These are phyloP conservation scores for Venusia cambrica DNA, from an alignment of 2,888 invertebrate genomes.

Conservation along the genomic window DNA sequence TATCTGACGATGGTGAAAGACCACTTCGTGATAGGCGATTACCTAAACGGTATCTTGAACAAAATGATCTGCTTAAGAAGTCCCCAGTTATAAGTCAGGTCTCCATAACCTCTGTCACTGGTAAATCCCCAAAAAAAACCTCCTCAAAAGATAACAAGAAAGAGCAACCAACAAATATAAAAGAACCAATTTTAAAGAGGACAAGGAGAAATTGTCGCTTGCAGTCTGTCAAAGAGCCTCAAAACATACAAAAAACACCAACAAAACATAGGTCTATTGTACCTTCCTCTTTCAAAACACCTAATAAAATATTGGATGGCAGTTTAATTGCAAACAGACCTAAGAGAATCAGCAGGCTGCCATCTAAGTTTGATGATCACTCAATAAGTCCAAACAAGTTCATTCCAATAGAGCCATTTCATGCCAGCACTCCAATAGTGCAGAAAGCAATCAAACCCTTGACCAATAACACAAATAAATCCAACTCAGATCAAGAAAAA, in stretches of 20 bases:
- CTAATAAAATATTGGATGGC: slow-evolving; percentile 38
- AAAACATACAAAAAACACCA: slow-evolving; percentile 8
- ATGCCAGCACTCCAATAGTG: slow-evolving; percentile 60
- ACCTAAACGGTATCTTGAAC: slow-evolving; percentile 49
- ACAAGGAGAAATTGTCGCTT: slow-evolving; percentile 11
- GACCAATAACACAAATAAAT: slow-evolving; percentile 2
- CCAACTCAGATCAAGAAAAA: slow-evolving; percentile 10
- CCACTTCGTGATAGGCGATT: slow-evolving; percentile 52
- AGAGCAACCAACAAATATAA: slow-evolving; percentile 21
- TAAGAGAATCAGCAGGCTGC: slow-evolving; percentile 56
- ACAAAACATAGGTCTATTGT: slow-evolving; percentile 6
- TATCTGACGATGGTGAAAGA: slow-evolving; percentile 28
- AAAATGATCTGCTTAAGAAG: slow-evolving; percentile 43
- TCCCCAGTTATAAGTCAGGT: slow-evolving; percentile 11
- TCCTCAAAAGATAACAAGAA: slow-evolving; percentile 18
- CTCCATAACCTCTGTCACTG: slow-evolving; percentile 5
- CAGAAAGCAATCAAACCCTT: slow-evolving; percentile 30
- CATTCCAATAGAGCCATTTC: slow-evolving; percentile 51
- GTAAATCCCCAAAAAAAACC: slow-evolving; percentile 8
- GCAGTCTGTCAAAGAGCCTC: slow-evolving; percentile 11
- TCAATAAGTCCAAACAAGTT: slow-evolving; percentile 59
- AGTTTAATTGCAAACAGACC: slow-evolving; percentile 51
- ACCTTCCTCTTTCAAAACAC: slow-evolving; percentile 45
- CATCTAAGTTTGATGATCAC: slow-evolving; percentile 61
- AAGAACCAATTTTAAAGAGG: background rate